Base-by-base conservation (phyloP, 1,140 invertebrate species). In the Aphidius gifuensis region DNA sequence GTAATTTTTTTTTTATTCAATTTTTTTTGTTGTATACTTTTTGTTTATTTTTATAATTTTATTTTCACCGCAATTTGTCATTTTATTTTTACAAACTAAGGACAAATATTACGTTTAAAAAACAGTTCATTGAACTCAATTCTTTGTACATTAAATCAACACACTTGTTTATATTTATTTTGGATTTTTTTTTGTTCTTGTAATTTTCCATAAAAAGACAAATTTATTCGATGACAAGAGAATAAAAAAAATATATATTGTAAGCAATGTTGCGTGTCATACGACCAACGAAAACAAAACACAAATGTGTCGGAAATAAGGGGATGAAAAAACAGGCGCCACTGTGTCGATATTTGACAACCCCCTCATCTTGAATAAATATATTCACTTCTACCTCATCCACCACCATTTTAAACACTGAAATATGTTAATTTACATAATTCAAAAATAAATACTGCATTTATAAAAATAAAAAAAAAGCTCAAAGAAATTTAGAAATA, bases 301-400 rank as follows among this genome's bases (percentile, higher is more conserved):
- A 73, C 70, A 75, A 75, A 75, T 75, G 74, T 74, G 69, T 68
- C 71, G 74, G 74, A 75, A 75, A 69, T 72, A 74, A 74, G 71
- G 74, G 72, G 46, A 23, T 38, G 53, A 57, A 67, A 71, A 64
- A 67, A 70, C 69, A 66, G 74, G 72, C 74, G 72, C 72, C 74
- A 67, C 66, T 57, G 66, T 62, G 72, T 69, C 74, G 72, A 73
- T 73, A 64, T 73, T 72, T 66, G 23, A 64, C 58, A 50, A 40
- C 57, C 57, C 49, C 44, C 50, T 43, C 60, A 8, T 8, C 23
- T 32, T 4, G 23, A 32, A 32, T 32, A 32, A 23, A 8, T 23
- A 23, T 16, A 23, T 50, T 50, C 16, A 23, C 49, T 50, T 32
- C 21, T 32, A 16, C 21, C 2, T 32, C 23, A 32, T 32, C 23